Evolutionary conservation across 2,888 invertebrate species (phyloP).

Genomic region (Scaptomyza polygonia): DNA sequence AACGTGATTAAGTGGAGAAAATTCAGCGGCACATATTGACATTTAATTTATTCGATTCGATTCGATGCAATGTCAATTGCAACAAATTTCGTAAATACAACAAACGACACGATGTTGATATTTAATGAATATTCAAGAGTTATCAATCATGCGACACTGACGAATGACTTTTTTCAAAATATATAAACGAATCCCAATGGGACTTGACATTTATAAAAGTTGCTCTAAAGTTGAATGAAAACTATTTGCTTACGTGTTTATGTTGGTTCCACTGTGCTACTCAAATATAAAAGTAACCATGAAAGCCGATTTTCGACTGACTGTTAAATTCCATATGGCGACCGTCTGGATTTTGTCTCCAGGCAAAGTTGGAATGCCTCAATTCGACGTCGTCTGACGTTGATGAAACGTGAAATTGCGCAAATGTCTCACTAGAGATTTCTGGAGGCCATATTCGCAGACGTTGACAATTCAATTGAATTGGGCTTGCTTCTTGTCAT

Average conservation of each 20-base stretch:
- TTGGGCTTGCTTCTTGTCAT: neutral
- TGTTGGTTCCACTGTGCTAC: conserved; percentile 25
- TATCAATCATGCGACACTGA: conserved; percentile 48
- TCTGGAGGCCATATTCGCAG: conserved; percentile 19
- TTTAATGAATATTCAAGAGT: conserved; percentile 71
- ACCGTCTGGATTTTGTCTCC: conserved; percentile 15
- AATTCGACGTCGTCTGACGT: conserved; percentile 47
- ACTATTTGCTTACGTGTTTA: neutral
- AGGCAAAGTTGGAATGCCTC: conserved; percentile 23
- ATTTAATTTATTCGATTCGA: conserved; percentile 70
- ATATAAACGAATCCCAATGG: conserved; percentile 1
- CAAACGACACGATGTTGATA: conserved; percentile 39
- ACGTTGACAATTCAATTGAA: conserved; percentile 37
- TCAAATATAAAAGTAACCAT: conserved; percentile 15
- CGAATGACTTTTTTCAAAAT: neutral
- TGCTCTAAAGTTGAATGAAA: no score
- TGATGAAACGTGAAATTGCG: conserved; percentile 66
- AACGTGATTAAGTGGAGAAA: conserved; percentile 72
- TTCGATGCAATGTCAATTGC: conserved; percentile 12
- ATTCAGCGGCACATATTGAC: conserved; percentile 60
- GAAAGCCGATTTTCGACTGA: conserved; percentile 1
- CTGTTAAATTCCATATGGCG: conserved; percentile 7
- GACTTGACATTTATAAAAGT: no score
- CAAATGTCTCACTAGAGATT: conserved; percentile 24
- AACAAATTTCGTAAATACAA: conserved; percentile 14